Evolutionary conservation across 1,140 invertebrate species (phyloP).

Genomic region (Amyelois transitella): DNA sequence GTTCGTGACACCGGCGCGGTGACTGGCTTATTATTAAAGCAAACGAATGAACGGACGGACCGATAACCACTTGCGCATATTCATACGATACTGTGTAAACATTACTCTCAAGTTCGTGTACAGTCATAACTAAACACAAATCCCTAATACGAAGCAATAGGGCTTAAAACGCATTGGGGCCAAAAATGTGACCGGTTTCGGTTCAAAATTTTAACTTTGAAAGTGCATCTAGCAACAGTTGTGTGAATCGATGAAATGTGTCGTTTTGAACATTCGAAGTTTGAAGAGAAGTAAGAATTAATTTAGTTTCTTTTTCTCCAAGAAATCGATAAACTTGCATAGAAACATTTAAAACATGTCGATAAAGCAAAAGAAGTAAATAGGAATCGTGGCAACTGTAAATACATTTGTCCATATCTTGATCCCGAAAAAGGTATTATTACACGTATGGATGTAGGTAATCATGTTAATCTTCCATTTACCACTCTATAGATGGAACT

Average conservation of each 20-base stretch:
- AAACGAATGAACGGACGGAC: slow-evolving; percentile 45
- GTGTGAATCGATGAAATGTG: not conserved
- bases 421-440: too few relatives aligned
- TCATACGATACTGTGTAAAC: slow-evolving; percentile 61
- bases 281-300: too few relatives aligned
- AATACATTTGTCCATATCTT: too few relatives aligned
- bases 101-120: slow-evolving; percentile 15
- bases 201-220: not conserved
- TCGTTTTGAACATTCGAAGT: too few relatives aligned
- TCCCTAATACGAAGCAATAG: not conserved
- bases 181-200: not conserved
- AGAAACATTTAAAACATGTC: too few relatives aligned
- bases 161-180: not conserved
- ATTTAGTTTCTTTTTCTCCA: too few relatives aligned
- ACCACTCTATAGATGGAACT: not conserved
- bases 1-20: slow-evolving; percentile 61
- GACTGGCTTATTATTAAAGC: slow-evolving; percentile 65
- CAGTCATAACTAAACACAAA: slow-evolving; percentile 10
- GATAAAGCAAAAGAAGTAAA: too few relatives aligned
- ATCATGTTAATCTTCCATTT: too few relatives aligned
- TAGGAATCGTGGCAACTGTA: too few relatives aligned
- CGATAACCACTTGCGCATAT: slow-evolving; percentile 63
- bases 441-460: too few relatives aligned
- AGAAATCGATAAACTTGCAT: too few relatives aligned
- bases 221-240: not conserved